Percentiles rank a stretch among this genome's conserved stretches.
Conservation (phyloP, 30 jellyfish, hydroid and myxozoan genomes). For the Hydra vulgaris region DNA sequence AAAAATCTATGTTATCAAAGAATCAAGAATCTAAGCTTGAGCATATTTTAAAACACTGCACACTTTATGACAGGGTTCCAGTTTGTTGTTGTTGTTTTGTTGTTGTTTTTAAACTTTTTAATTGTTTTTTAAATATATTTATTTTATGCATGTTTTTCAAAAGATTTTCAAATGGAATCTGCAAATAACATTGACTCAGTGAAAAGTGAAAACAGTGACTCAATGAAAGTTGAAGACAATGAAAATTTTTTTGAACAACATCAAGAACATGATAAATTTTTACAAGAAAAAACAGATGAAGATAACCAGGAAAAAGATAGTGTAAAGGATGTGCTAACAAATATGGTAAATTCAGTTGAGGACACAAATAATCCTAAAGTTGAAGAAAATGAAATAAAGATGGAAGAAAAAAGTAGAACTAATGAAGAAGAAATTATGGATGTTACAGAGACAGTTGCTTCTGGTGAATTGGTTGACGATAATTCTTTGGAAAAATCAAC, state of each 20-base stretch:
- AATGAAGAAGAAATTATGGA: constrained; percentile 1
- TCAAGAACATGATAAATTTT: not conserved
- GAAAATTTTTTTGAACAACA: constrained; percentile 8
- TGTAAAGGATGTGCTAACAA: not conserved
- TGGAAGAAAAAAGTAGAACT: constrained; percentile 1
- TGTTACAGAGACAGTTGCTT: not conserved
- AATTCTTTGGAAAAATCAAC: constrained; percentile 3
- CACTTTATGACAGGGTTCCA: constrained; percentile 5
- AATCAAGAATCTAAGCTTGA: not conserved
- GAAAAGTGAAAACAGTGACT: constrained; percentile 23
- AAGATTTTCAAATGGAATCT: not conserved
- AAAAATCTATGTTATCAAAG: not conserved
- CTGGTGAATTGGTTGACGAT: not conserved
- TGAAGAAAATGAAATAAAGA: not conserved
- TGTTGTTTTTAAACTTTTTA: not conserved
- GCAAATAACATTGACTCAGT: not conserved
- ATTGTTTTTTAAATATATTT: not conserved
- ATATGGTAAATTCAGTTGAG: not conserved
- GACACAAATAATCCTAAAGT: not conserved
- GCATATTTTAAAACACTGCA: not conserved
- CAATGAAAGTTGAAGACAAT: constrained; percentile 16
- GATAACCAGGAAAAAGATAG: not conserved
- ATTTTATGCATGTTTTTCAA: constrained; percentile 7
- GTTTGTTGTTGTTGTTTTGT: not conserved
- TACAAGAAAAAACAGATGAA: constrained; percentile 6